Evolutionary conservation across 2,888 invertebrate genomes (phyloP).

Genomic region (Cepaea hortensis): DNA sequence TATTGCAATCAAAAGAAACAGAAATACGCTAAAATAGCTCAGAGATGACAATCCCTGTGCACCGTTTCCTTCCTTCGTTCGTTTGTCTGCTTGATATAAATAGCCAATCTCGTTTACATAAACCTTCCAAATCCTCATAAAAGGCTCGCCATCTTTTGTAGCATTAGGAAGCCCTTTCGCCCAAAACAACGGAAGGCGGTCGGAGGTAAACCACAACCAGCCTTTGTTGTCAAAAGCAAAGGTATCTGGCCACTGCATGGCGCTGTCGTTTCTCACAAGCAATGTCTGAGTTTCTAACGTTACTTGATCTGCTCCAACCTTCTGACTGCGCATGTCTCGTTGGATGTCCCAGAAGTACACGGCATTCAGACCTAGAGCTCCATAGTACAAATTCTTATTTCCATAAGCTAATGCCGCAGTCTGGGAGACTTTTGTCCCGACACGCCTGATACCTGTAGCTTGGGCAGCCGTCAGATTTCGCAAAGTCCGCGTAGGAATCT

Average conservation of each 20-base stretch:
- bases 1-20: not conserved
- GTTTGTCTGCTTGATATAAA: constrained; percentile 32
- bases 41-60: not conserved
- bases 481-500: constrained; percentile 59
- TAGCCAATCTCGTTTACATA: constrained; percentile 52
- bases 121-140: constrained; percentile 53
- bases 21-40: not conserved
- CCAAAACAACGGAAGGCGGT: constrained; percentile 59
- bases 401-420: constrained; percentile 62
- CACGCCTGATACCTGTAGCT: constrained; percentile 48
- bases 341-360: constrained; percentile 60
- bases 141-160: constrained; percentile 31
- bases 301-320: constrained; percentile 53
- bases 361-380: constrained; percentile 58
- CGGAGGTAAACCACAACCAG: constrained; percentile 65
- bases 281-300: constrained; percentile 51
- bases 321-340: constrained; percentile 54
- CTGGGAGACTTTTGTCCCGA: constrained; percentile 60
- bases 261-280: constrained; percentile 49
- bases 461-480: constrained; percentile 49
- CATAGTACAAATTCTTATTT: constrained; percentile 60
- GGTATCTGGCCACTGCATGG: constrained; percentile 66
- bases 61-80: not conserved
- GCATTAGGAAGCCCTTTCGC: constrained; percentile 35
- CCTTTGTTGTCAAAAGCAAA: constrained; percentile 59